These are phyloP conservation scores for Thalpophila matura DNA, from an alignment of 2,888 invertebrate species.

Conservation along the genomic window DNA sequence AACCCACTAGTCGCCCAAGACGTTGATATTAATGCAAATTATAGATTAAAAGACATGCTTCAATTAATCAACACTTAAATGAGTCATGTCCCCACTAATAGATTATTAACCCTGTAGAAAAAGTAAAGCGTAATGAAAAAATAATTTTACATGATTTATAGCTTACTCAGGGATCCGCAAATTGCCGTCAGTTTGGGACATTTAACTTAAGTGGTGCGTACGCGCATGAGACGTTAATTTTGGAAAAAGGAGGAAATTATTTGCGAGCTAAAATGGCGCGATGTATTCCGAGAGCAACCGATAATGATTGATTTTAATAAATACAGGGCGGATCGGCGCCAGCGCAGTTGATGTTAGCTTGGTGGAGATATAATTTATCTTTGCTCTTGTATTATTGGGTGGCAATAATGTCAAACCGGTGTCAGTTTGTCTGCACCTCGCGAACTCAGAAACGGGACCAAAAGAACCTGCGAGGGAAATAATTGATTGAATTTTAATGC, in stretches of 20 bases:
- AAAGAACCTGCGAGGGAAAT: slow-evolving; percentile 11
- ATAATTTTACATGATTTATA: slow-evolving; percentile 89
- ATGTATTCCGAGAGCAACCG: slow-evolving; percentile 68
- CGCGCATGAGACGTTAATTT: slow-evolving; percentile 79
- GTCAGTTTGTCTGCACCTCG: slow-evolving; percentile 53
- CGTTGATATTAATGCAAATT: slow-evolving; percentile 45
- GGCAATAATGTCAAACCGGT: slow-evolving; percentile 53
- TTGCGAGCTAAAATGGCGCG: slow-evolving; percentile 75
- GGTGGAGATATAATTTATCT: slow-evolving; percentile 53
- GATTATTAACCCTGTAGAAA: slow-evolving; percentile 79
- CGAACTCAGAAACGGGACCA: slow-evolving; percentile 4
- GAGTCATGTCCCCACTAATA: slow-evolving; percentile 77
- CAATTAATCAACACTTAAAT: slow-evolving; percentile 68
- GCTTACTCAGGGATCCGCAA: slow-evolving; percentile 87
- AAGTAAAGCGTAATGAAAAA: slow-evolving; percentile 83
- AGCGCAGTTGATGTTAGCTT: slow-evolving; percentile 39
- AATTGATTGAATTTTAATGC: slow-evolving; percentile 45
- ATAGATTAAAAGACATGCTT: slow-evolving; percentile 34
- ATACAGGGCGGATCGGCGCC: slow-evolving; percentile 70
- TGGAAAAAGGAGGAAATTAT: slow-evolving; percentile 72
- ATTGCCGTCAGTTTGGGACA: slow-evolving; percentile 88
- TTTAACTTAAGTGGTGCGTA: slow-evolving; percentile 88
- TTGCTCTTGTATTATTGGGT: slow-evolving; percentile 42
- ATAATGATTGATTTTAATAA: slow-evolving; percentile 80
- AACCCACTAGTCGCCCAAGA: slow-evolving; percentile 4